phyloP scores from a whole-genome alignment of 1,140 invertebrate species.

The Phenacoccus solenopsis region DNA sequence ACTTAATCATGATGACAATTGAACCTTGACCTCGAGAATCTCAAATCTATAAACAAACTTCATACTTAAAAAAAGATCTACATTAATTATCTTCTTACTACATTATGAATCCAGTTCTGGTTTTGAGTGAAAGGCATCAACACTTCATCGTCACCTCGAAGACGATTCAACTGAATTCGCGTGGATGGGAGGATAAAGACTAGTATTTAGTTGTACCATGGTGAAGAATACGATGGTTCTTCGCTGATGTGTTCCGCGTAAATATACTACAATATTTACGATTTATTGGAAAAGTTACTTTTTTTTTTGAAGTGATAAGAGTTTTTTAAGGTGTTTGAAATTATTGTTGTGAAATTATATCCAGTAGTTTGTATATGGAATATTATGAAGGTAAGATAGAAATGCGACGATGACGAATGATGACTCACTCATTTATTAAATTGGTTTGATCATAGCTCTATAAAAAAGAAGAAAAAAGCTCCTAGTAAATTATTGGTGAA shows the following conservation, averaged over 20 bases:
- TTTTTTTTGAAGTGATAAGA: neutral
- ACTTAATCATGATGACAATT: too few species aligned
- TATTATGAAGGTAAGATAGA: conserved; percentile 12
- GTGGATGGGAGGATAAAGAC: neutral
- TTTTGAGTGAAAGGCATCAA: conserved; percentile 15
- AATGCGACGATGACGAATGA: too few species aligned
- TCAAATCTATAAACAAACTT: neutral
- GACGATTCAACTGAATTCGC: neutral
- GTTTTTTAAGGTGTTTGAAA: neutral
- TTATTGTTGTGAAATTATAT: neutral
- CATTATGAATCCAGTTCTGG: neutral
- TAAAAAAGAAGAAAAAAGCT: too few species aligned
- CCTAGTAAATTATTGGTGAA: too few species aligned
- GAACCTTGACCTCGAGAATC: neutral
- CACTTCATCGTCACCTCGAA: conserved; percentile 7
- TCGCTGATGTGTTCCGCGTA: neutral
- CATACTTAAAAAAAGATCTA: neutral
- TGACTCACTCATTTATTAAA: too few species aligned
- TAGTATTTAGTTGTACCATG: neutral
- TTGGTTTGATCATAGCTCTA: too few species aligned
- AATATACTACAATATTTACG: neutral
- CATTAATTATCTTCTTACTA: conserved; percentile 3
- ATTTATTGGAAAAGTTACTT: neutral
- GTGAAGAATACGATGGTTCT: neutral
- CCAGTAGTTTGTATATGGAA: neutral